Base-by-base conservation (phyloP, 53 echinoderm and acorn worm species). In the Echinarachnius parma region DNA sequence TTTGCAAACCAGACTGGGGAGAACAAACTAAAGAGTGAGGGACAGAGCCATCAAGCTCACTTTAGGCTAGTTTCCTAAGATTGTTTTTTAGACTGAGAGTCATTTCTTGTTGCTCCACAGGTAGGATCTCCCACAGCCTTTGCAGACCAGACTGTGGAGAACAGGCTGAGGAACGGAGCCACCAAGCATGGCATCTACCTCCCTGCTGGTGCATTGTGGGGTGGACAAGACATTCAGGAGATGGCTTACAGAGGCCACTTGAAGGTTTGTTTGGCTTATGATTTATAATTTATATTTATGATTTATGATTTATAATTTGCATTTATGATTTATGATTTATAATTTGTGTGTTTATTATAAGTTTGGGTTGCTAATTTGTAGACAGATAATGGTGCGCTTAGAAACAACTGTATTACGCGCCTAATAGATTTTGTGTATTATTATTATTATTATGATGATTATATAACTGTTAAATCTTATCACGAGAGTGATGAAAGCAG, bases 221-320 rank as follows among this genome's bases (percentile, higher is more conserved):
- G 96, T 79, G 91, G 87, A 10, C 64, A 75, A 26, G 96, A 95
- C 49, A 91, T 95, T 23, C 84, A 91, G 74, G 91, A 95, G 75
- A 95, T 95, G 96, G 96, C 90, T 4, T 85, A 95, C 74, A 84
- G 96, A 66, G 91, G 91, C 23, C 87, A 90, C 72, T 83, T 95
- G 53, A 66, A 95, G 90, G 96, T 91, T 33, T 27, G n/a, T n/a
- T n/a, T n/a, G n/a, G n/a, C n/a, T n/a, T n/a, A n/a, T n/a, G n/a
- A n/a, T n/a, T n/a, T n/a, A n/a, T n/a, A n/a, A n/a, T n/a, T n/a
- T n/a, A n/a, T n/a, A n/a, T n/a, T n/a, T n/a, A n/a, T n/a, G n/a
- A n/a, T n/a, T n/a, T n/a, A n/a, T n/a, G n/a, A n/a, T n/a, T n/a
- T n/a, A n/a, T n/a, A n/a, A n/a, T n/a, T n/a, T n/a, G n/a, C n/a